Conservation (phyloP, 2,888 invertebrate genomes). For the Cheilosia grossa region DNA sequence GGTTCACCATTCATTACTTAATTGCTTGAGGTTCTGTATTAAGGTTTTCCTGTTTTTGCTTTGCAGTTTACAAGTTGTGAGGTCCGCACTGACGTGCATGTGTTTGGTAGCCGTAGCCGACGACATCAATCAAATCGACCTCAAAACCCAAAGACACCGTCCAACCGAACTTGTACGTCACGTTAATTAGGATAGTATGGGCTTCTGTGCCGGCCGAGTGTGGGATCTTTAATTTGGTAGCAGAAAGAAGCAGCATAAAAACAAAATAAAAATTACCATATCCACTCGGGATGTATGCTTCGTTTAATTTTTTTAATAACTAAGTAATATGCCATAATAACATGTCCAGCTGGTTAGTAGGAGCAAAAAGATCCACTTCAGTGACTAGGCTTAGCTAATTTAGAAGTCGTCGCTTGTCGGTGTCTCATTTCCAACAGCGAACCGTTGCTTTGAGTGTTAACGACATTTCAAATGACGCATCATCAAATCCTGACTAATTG, state of each 20-base stretch:
- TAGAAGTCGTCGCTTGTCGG: slow-evolving; percentile 12
- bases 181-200: background rate
- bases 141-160: slow-evolving; percentile 1
- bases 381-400: slow-evolving; percentile 19
- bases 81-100: slow-evolving; percentile 1
- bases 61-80: slow-evolving; percentile 17
- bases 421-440: background rate
- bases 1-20: slow-evolving; percentile 28
- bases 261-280: background rate
- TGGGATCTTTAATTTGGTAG: slow-evolving; percentile 29
- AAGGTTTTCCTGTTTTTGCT: background rate
- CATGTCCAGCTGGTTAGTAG: slow-evolving; percentile 37
- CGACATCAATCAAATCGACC: slow-evolving; percentile 41
- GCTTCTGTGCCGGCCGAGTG: slow-evolving; percentile 24
- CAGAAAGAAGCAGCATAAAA: no score
- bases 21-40: slow-evolving; percentile 25
- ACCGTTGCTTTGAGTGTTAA: slow-evolving; percentile 32
- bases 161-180: slow-evolving; percentile 5
- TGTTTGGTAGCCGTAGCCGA: slow-evolving; percentile 1
- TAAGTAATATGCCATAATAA: slow-evolving; percentile 23
- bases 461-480: slow-evolving; percentile 34
- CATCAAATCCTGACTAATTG: slow-evolving; percentile 32
- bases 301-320: slow-evolving; percentile 48
- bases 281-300: slow-evolving; percentile 53
- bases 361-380: slow-evolving; percentile 5